Evolutionary conservation across 2,888 invertebrate species (phyloP).

Genomic region (Hirtodrosophila histrioides): DNA sequence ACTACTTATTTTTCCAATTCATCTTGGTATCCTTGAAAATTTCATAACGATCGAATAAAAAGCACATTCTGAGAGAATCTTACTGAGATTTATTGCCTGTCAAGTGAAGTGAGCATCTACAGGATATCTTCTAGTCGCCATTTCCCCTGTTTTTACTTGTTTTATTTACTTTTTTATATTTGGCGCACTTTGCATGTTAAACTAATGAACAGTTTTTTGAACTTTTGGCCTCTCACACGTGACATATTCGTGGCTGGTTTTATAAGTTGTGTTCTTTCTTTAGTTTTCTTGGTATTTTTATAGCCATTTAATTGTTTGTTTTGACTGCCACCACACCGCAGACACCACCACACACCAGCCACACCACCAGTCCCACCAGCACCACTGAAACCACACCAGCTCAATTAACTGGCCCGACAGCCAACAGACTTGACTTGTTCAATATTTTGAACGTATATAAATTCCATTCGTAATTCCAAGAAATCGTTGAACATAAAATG

Average conservation of each 20-base stretch:
- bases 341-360: neutral
- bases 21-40: too few relatives aligned
- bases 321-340: constrained; percentile 41
- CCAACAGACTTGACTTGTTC: constrained; percentile 24
- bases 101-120: too few relatives aligned
- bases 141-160: neutral
- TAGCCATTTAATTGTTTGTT: constrained; percentile 58
- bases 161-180: constrained; percentile 1
- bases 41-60: too few relatives aligned
- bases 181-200: constrained; percentile 49
- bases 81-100: too few relatives aligned
- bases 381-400: constrained; percentile 6
- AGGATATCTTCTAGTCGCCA: neutral
- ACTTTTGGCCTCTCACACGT: constrained; percentile 46
- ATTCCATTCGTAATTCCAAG: constrained; percentile 44
- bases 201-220: constrained; percentile 60
- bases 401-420: constrained; percentile 32
- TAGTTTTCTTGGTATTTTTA: constrained; percentile 44
- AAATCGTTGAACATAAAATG: constrained; percentile 18
- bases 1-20: too few relatives aligned
- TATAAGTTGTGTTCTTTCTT: constrained; percentile 15
- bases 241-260: constrained; percentile 22
- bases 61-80: too few relatives aligned
- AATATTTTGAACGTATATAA: constrained; percentile 16
- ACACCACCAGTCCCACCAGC: neutral